These are phyloP conservation scores for Rugalucina vietnamica DNA, from an alignment of 2,888 invertebrate species.

Conservation along the genomic window DNA sequence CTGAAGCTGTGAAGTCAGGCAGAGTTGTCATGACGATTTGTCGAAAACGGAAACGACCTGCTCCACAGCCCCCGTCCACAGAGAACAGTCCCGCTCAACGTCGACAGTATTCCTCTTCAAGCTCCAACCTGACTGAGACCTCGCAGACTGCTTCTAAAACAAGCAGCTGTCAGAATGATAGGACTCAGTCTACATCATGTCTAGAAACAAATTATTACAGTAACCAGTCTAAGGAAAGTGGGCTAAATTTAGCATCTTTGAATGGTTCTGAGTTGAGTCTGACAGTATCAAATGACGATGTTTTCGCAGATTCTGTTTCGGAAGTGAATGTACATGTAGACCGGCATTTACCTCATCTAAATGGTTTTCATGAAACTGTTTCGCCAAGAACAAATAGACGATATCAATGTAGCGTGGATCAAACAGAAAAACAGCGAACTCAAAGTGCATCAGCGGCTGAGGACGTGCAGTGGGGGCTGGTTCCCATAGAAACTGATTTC, in stretches of 20 bases:
- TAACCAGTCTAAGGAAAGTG: slow-evolving; percentile 35
- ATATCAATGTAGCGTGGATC: slow-evolving; percentile 8
- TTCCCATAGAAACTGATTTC: slow-evolving; percentile 43
- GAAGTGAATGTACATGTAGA: slow-evolving; percentile 29
- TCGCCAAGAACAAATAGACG: slow-evolving; percentile 23
- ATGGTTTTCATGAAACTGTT: slow-evolving; percentile 24
- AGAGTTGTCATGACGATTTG: slow-evolving; percentile 74
- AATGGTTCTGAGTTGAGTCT: slow-evolving; percentile 60
- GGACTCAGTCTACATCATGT: slow-evolving; percentile 49
- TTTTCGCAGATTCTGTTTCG: slow-evolving; percentile 62
- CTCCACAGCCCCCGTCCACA: slow-evolving; percentile 68
- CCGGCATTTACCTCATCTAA: slow-evolving; percentile 23
- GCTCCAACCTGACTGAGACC: slow-evolving; percentile 45
- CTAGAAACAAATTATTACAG: slow-evolving; percentile 50
- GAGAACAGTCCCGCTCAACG: slow-evolving; percentile 9
- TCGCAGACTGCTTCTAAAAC: not conserved
- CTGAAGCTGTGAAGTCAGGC: slow-evolving; percentile 72
- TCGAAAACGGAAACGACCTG: slow-evolving; percentile 70
- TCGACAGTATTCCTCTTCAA: slow-evolving; percentile 38
- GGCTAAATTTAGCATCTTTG: slow-evolving; percentile 58
- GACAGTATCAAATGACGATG: slow-evolving; percentile 68
- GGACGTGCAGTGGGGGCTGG: slow-evolving; percentile 60
- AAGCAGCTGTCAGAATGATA: slow-evolving; percentile 8
- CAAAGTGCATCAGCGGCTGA: slow-evolving; percentile 75
- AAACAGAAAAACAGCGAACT: slow-evolving; percentile 62